These are phyloP conservation scores for Halcyon malimbica DNA, from an alignment of 2,113 vertebrate species.

Conservation along the genomic window DNA sequence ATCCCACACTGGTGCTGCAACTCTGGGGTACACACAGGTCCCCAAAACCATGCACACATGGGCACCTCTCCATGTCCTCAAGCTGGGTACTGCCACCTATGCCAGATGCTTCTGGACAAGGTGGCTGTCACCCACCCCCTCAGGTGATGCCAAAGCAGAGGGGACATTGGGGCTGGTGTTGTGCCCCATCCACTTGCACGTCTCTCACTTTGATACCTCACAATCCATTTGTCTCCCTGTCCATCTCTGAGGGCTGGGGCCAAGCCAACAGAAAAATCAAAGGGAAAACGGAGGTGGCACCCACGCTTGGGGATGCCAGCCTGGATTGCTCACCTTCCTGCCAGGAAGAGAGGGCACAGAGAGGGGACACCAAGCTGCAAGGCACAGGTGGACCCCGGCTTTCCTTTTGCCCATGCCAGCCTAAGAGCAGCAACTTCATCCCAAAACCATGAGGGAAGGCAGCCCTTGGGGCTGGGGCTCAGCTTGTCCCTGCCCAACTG, in stretches of 20 bases:
- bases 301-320: not conserved
- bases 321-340: rapidly evolving
- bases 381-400: not conserved
- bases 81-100: not conserved
- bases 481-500: rapidly evolving
- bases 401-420: not conserved
- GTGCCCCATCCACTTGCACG: rapidly evolving
- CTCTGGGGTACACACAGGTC: not conserved
- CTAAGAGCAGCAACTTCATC: not conserved
- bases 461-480: not conserved
- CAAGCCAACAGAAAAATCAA: not conserved
- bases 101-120: not conserved
- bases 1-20: not conserved
- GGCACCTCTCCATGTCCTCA: not conserved
- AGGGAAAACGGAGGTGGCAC: not conserved
- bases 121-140: not conserved
- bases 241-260: not conserved
- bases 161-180: not conserved
- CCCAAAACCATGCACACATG: rapidly evolving
- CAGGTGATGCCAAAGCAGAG: not conserved
- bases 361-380: not conserved
- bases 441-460: not conserved
- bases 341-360: not conserved
- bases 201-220: not conserved
- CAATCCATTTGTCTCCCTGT: not conserved